Evolutionary conservation across 1,140 invertebrate species (phyloP), one percentile per base, ranked within the genome.

Genomic region (Hycleus phaleratus): DNA sequence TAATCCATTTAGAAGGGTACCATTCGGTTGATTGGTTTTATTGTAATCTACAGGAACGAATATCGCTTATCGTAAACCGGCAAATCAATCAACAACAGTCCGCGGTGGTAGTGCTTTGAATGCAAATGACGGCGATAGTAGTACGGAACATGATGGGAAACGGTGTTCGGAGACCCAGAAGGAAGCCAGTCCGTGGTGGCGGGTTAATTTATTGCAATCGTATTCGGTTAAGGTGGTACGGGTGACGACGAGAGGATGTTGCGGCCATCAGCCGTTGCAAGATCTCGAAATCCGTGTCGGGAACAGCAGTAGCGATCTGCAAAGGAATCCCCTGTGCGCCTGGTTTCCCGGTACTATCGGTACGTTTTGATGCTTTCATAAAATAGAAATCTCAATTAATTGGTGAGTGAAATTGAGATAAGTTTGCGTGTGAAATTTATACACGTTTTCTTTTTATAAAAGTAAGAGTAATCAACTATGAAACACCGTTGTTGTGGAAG

Each of bases 321-420:
- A 92, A 69, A 80, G 88, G 45, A 95, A 95, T 77, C 89, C 91
- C 38, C 75, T 95, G 1, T 95, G 92, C 69, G 90, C 91, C 9
- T 95, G 93, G 92, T 92, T 91, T 74, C 91, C 92, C 0, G 91
- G 90, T 50, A 91, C 90, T n/a, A 83, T 93, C 45, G 87, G 88
- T 91, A 75, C 79, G 79, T 71, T 7, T 12, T 32, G 32, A 32
- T 4, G 32, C 32, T 32, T 32, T 10, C 32, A 49, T 9, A 38
- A 11, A 38, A 7, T 32, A 32, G 32, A 32, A 32, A 32, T 32
- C 7, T 18, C 7, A 32, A 32, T 32, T 3, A 32, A 4, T 32
- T 32, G 32, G 32, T 32, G 32, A 32, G 32, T 32, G 32, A 32
- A 32, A 32, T 32, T 32, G 4, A 32, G 32, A 32, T 32, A 32